Evolutionary conservation across 2,888 invertebrate genomes (phyloP), one percentile per base, ranked within the genome.

Genomic region (Yponomeuta cagnagella): DNA sequence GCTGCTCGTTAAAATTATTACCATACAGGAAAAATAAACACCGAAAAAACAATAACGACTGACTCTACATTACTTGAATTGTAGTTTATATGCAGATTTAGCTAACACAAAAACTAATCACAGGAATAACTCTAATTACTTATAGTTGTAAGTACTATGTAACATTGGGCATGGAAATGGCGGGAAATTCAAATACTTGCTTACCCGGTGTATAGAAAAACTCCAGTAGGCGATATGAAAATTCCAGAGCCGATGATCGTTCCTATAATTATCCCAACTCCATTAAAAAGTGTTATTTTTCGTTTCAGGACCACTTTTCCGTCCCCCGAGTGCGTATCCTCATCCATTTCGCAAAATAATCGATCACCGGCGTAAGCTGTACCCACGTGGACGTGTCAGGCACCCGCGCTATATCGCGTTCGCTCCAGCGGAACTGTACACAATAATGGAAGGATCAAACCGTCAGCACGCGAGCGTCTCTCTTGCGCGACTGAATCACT

Each of bases 181-280:
- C 87, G 87, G 82, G 82, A 87, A 84, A 79, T 74, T 77, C 74
- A 67, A 79, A 70, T 71, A 73, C 48, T 69, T 69, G 1, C 94
- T 94, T 84, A 94, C 93, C 93, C 92, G 65, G 95, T 95, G 77
- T 94, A 92, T 71, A 84, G 78, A 80, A 94, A 95, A 74, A 96
- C 96, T 76, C 96, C 96, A 75, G 97, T 96, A n/a, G 98, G 98
- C 48, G 97, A 96, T 77, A 98, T 96, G 86, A 98, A 98, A 77
- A 98, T 98, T 70, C 98, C 98, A 73, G 97, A 94, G 67, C 98
- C 98, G 75, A 98, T 96, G 78, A 97, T 97, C 48, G 96, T 96
- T 63, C 97, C 97, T 66, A 98, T 96, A 79, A 98, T 97, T 73
- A 98, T 95, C 48, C 96, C 96, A 43, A 98, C 96, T 76, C 97